These are phyloP conservation scores for Xestia xanthographa DNA, from an alignment of 2,888 invertebrate genomes.

Conservation along the genomic window DNA sequence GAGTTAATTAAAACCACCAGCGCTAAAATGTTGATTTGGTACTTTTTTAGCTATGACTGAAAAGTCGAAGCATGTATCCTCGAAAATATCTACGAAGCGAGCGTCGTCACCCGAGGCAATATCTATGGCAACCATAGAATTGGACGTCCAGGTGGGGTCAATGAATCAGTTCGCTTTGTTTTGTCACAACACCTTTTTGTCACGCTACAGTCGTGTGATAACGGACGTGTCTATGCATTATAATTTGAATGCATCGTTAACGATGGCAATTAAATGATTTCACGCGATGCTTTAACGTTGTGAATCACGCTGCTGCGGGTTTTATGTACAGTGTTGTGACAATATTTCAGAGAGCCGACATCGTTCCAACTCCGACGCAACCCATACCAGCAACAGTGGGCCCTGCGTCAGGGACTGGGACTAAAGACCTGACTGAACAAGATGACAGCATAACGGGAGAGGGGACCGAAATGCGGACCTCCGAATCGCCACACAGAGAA, in stretches of 20 bases:
- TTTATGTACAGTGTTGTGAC: constrained; percentile 11
- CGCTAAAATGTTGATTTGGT: neutral
- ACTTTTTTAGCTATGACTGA: constrained; percentile 72
- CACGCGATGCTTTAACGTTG: constrained; percentile 33
- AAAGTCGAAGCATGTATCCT: constrained; percentile 71
- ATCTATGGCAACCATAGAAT: constrained; percentile 71
- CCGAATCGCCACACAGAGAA: constrained; percentile 74
- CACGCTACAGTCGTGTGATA: constrained; percentile 64
- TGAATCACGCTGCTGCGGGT: constrained; percentile 23
- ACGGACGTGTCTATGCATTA: constrained; percentile 42
- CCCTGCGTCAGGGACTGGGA: constrained; percentile 62
- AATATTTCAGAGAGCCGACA: constrained; percentile 70
- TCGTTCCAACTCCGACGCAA: constrained; percentile 62
- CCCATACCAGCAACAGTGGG: constrained; percentile 74
- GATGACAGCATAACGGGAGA: constrained; percentile 83
- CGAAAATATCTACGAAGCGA: constrained; percentile 75
- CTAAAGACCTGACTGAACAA: constrained; percentile 67
- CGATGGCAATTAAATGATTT: constrained; percentile 45
- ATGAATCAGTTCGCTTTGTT: constrained; percentile 50
- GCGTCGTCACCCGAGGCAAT: constrained; percentile 75
- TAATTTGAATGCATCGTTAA: constrained; percentile 61
- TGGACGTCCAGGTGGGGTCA: constrained; percentile 73
- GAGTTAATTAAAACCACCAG: neutral
- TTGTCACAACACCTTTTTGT: constrained; percentile 54
- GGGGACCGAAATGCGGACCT: constrained; percentile 76